Base-by-base conservation (phyloP, 2,888 invertebrate genomes). In the Chymomyza caudatula region DNA sequence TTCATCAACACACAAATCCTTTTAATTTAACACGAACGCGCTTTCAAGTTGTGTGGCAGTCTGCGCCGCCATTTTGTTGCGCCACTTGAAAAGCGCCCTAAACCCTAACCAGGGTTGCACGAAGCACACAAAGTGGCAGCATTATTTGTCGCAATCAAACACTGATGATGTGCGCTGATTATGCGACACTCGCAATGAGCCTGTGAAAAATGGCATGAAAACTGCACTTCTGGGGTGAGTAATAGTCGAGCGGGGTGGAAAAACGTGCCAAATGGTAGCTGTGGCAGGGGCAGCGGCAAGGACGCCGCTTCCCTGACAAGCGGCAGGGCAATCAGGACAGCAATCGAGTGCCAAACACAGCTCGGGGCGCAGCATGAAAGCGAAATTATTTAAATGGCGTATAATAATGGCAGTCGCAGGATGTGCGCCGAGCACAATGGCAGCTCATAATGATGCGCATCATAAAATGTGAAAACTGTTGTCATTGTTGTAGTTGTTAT, bases 91-190 rank as follows among this genome's bases (percentile, higher is more conserved):
- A 49, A 58, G 42, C 44, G 25, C 70, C 70, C 70, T 55, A 22
- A 5, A 37, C 13, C 42, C 64, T 66, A 47, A 23, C 44, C 62
- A 17, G 73, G 70, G 77, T 75, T 77, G 85, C 74, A n/a, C n/a
- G n/a, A n/a, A n/a, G n/a, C 86, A 77, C 87, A 77, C 88, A 88
- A 88, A 88, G 88, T 85, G 81, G 87, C 85, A 77, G 88, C 88
- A 88, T 88, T 88, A 88, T 89, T 88, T 88, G 88, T 88, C 87
- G 88, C 88, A 88, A 88, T 88, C 88, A 88, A 88, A 87, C 76
- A 78, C 82, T 88, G 89, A 88, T 88, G 87, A 88, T 88, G 86
- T 85, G 82, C 87, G 78, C 73, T 87, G 88, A 88, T 88, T 87
- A 86, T 80, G 72, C 73, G 73, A 67, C 56, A 62, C 53, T 43